Evolutionary conservation across 53 echinoderm and acorn worm species (phyloP).

Genomic region (Actinopyga echinites): DNA sequence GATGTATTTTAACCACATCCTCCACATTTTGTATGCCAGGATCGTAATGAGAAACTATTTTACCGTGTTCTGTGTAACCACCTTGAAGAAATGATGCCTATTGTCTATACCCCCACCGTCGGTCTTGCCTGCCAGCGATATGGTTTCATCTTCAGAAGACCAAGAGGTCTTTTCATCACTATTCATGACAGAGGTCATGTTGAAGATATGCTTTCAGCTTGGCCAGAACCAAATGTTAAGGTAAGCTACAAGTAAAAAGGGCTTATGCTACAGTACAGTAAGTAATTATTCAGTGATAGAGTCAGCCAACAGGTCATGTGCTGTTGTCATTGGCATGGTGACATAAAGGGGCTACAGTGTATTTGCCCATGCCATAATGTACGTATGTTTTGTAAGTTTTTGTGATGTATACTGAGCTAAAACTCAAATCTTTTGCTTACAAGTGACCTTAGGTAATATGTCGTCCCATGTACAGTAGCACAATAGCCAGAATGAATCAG

Average conservation of each 20-base stretch:
- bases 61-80: constrained; percentile 87
- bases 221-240: constrained; percentile 93
- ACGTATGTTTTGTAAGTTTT: no score
- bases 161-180: constrained; percentile 90
- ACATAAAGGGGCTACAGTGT: no score
- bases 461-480: no score
- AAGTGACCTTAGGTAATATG: no score
- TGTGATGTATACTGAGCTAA: no score
- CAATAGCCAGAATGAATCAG: no score
- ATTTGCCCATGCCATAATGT: no score
- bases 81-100: constrained; percentile 97
- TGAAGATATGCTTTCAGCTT: constrained; percentile 80
- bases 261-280: background rate
- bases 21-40: constrained; percentile 35
- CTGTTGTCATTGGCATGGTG: no score
- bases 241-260: constrained; percentile 23
- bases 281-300: no score
- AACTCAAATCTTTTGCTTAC: no score
- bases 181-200: constrained; percentile 88
- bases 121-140: constrained; percentile 95
- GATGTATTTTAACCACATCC: no score
- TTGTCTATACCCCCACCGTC: constrained; percentile 96
- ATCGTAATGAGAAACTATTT: constrained; percentile 95
- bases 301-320: no score
- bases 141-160: constrained; percentile 93